Evolutionary conservation across 2,113 vertebrate species (phyloP).

Genomic region (Osmerus eperlanus): DNA sequence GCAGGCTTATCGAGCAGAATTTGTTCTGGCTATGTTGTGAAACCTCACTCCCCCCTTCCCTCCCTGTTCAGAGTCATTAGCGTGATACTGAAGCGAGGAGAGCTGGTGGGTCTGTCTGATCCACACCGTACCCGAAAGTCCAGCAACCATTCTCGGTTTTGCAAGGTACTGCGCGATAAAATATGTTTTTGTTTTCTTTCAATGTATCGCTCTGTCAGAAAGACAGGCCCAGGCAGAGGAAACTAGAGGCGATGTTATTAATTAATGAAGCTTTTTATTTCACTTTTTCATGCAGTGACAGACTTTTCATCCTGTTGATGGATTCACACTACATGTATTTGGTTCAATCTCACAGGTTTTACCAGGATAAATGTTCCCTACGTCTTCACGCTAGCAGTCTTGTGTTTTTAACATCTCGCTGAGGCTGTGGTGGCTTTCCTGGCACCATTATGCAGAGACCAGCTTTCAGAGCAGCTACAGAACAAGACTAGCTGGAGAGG

Average conservation of each 20-base stretch:
- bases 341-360: slow-evolving; percentile 54
- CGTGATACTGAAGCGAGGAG: slow-evolving; percentile 7
- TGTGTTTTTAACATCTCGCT: slow-evolving; percentile 1
- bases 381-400: slow-evolving; percentile 43
- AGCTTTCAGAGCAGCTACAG: slow-evolving; percentile 43
- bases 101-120: not conserved
- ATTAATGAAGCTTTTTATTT: slow-evolving; percentile 18
- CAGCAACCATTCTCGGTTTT: not conserved
- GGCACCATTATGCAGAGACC: slow-evolving; percentile 51
- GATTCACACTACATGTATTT: slow-evolving; percentile 41
- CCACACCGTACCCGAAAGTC: not conserved
- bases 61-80: slow-evolving; percentile 5
- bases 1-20: not conserved
- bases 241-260: slow-evolving; percentile 41
- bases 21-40: not conserved
- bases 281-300: slow-evolving; percentile 39
- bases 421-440: slow-evolving; percentile 32
- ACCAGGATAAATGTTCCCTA: slow-evolving; percentile 52
- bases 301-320: slow-evolving; percentile 56
- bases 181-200: not conserved
- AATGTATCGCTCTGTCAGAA: slow-evolving; percentile 17
- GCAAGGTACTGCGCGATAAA: not conserved
- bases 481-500: slow-evolving; percentile 36
- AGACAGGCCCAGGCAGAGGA: slow-evolving; percentile 41
- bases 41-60: not conserved